Percentiles rank a stretch among this genome's conserved stretches.
Conservation (phyloP, 2,888 invertebrate genomes). For the Drosophila conformis region DNA sequence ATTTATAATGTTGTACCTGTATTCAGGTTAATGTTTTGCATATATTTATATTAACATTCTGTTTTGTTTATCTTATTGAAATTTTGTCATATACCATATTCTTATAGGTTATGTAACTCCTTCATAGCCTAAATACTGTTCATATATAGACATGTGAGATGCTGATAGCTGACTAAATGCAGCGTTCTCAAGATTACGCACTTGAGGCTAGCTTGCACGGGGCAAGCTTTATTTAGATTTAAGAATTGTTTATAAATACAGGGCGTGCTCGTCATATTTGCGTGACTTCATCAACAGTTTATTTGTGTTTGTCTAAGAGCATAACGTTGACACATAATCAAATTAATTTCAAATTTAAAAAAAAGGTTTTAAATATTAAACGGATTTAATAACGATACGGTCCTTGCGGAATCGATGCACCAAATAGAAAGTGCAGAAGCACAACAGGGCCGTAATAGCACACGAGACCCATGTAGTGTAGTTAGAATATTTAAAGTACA, state of each 20-base stretch:
- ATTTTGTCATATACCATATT: neutral
- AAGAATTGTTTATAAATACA: too few relatives aligned
- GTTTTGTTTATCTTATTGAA: neutral
- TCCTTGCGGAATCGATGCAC: constrained; percentile 72
- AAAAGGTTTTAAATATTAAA: neutral
- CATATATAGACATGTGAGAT: too few relatives aligned
- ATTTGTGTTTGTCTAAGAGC: constrained; percentile 12
- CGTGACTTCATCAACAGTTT: constrained; percentile 5
- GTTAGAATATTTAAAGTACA: constrained; percentile 53
- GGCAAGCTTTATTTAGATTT: too few relatives aligned
- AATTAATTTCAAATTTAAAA: neutral
- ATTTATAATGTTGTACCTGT: constrained; percentile 28
- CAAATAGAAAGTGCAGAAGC: constrained; percentile 69
- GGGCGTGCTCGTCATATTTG: neutral
- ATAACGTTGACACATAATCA: constrained; percentile 5
- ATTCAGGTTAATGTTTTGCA: constrained; percentile 31
- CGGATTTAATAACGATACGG: constrained; percentile 60
- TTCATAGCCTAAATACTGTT: too few relatives aligned
- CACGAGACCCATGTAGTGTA: constrained; percentile 67
- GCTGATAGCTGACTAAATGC: too few relatives aligned
- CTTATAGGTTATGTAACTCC: constrained; percentile 12
- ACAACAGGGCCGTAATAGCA: constrained; percentile 64
- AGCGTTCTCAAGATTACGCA: too few relatives aligned
- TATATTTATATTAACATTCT: constrained; percentile 12
- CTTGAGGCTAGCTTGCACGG: too few relatives aligned